Evolutionary conservation across 2,113 vertebrate species (phyloP), one percentile per base, ranked within the genome.

Genomic region (Talpa occidentalis): DNA sequence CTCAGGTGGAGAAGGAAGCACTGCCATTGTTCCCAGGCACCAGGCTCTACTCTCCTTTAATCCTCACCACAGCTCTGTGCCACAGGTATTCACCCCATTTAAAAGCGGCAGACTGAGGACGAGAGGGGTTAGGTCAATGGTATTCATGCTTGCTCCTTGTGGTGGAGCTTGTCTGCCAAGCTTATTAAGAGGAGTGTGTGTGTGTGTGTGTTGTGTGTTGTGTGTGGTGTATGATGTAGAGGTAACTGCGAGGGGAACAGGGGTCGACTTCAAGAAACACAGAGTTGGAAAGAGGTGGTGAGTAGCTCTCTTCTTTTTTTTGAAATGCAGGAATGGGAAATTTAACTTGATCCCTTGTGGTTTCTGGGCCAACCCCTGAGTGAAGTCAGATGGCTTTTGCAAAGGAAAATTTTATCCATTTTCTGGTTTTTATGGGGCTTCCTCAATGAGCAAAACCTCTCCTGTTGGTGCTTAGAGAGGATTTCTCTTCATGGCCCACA

Each of bases 391-490:
- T 94, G 54, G 47, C 78, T 97, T 97, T 96, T 96, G 85, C 93
- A 92, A 96, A 97, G 85, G 96, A 96, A 97, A 97, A 96, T 97
- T 96, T 95, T 96, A 96, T 95, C 95, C 90, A 88, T 96, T 97
- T 97, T 96, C 95, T 94, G 62, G 88, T 72, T 96, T 97, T 97
- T 96, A 97, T 96, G 95, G 96, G 92, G 90, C 79, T 97, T 96
- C 93, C 90, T 89, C 97, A 85, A 97, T 96, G 95, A 97, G 96
- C 94, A 94, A 96, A 96, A 56, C 94, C 96, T 97, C 97, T 97
- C 97, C 88, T 96, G 97, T 94, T 93, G 97, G 97, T 97, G 94
- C 97, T 97, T 97, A 96, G 90, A 85, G 93, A 97, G 97, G 97
- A 96, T 97, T 97, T 97, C 97, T 97, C 95, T 91, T 78, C 35